Evolutionary conservation across 2,113 vertebrate species (phyloP), one percentile per base, ranked within the genome.

Genomic region (Paracanthobrama guichenoti): DNA sequence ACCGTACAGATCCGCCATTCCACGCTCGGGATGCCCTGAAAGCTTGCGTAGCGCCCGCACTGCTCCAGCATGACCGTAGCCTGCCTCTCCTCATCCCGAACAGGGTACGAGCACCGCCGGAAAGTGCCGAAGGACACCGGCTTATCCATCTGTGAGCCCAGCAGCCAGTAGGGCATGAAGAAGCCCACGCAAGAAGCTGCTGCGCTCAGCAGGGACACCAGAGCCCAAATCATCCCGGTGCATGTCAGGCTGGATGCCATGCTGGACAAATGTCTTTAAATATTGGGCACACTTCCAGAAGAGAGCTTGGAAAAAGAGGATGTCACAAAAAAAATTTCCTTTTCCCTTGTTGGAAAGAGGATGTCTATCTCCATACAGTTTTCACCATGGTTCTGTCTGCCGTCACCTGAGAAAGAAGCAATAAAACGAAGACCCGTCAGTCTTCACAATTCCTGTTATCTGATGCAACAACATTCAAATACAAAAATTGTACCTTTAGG

Each of bases 91-190:
- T 98, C 97, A 0, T 99, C 97, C 39, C 96, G 94, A 62, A 99
- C 96, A 0, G 98, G 98, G 86, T 99, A 99, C 0, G 97, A 97
- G 90, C 98, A 99, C 53, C 98, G 95, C 24, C 97, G 96, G 87
- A 99, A 99, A 16, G 97, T 97, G 76, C 98, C 97, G 0, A 99
- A 99, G 76, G 97, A 98, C 89, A 99, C 97, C 0, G 97, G 93
- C 88, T 97, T 99, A 91, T 96, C 96, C 95, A 99, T 95, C 92
- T 99, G 98, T 6, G 95, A 96, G 0, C 98, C 98, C 93, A 98
- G 92, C 66, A 99, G 96, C 98, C 98, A 99, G 92, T 99, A 99
- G 59, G 98, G 98, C 98, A 99, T 98, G 88, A 99, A 99, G 94
- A 98, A 99, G 12, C 98, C 98, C 84, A 98, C 96, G 0, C 98